phyloP scores from a whole-genome alignment of 2,888 invertebrate species.

The Carabus problematicus region DNA sequence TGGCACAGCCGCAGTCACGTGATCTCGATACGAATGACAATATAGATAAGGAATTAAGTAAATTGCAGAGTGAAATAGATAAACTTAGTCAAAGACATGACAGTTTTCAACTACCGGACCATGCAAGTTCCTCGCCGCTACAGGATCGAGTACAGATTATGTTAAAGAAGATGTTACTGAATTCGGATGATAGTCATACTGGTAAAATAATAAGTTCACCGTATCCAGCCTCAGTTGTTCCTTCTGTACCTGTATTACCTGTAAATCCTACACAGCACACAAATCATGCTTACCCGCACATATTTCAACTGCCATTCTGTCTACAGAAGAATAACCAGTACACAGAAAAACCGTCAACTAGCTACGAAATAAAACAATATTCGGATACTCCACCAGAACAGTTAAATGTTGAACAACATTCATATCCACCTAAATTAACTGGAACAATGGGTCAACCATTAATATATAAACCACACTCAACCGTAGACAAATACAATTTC shows the following conservation, averaged over 20 bases:
- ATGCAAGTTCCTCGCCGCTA: slow-evolving; percentile 1
- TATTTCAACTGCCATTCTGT: slow-evolving; percentile 7
- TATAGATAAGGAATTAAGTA: slow-evolving; percentile 26
- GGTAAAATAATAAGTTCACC: no score
- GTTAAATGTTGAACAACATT: background rate
- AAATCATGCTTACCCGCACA: background rate
- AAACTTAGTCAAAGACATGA: slow-evolving; percentile 22
- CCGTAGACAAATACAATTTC: background rate
- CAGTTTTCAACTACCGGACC: slow-evolving; percentile 2
- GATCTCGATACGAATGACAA: slow-evolving; percentile 13
- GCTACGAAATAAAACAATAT: no score
- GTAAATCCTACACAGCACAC: background rate
- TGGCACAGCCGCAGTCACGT: slow-evolving; percentile 7
- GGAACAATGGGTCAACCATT: background rate
- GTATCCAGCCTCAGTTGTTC: background rate
- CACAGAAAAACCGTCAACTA: background rate
- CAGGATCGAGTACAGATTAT: background rate
- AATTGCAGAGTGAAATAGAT: slow-evolving; percentile 32
- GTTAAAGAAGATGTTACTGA: background rate
- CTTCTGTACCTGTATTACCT: background rate
- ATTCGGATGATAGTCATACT: background rate
- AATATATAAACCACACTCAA: background rate
- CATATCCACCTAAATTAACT: slow-evolving; percentile 1
- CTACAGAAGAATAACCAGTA: background rate
- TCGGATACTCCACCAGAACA: no score